Evolutionary conservation across 2,797 vertebrate genomes (phyloP).

Genomic region (Galago senegalensis): DNA sequence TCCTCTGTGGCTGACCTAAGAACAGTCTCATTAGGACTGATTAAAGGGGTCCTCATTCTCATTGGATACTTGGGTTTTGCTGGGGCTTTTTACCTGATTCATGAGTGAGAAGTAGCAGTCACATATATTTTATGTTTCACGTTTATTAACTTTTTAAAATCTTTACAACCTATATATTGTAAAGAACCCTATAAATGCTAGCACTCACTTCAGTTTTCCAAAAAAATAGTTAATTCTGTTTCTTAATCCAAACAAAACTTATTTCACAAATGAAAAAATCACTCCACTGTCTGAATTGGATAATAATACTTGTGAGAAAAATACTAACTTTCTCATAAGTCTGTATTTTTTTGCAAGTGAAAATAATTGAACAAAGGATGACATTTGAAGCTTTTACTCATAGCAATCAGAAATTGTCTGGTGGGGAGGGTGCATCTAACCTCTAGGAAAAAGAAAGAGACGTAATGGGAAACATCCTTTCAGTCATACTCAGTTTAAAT

Average conservation of each 20-base stretch:
- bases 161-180: neutral
- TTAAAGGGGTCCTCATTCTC: neutral
- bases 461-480: slow-evolving; percentile 70
- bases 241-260: slow-evolving; percentile 17
- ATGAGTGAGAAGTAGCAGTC: neutral
- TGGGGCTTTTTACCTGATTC: neutral
- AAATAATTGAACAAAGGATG: slow-evolving; percentile 53
- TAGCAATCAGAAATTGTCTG: slow-evolving; percentile 50
- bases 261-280: neutral
- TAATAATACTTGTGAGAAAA: neutral
- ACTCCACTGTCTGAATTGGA: neutral
- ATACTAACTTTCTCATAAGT: neutral
- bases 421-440: neutral
- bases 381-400: slow-evolving; percentile 60
- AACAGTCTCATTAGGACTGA: neutral
- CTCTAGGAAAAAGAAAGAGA: slow-evolving; percentile 17
- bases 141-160: neutral
- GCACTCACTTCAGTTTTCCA: neutral
- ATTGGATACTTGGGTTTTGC: neutral
- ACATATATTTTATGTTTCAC: neutral
- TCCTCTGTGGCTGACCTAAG: neutral
- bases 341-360: slow-evolving; percentile 27
- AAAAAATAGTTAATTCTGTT: neutral
- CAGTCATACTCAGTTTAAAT: slow-evolving; percentile 68
- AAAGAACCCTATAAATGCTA: neutral